phyloP scores from a whole-genome alignment of 2,888 invertebrate genomes.

The Plebejus anna region DNA sequence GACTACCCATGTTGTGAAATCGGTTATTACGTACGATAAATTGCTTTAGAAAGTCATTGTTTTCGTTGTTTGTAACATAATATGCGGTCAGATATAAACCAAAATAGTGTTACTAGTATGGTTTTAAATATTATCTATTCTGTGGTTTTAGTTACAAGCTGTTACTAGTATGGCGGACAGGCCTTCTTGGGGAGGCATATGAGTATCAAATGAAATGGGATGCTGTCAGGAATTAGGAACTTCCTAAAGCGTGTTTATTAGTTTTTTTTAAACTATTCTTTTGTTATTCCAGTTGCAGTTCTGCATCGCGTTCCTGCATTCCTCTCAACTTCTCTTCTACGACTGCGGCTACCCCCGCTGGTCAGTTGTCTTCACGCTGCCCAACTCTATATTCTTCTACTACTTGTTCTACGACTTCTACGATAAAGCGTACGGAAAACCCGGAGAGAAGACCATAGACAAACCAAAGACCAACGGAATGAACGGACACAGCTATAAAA shows the following conservation, averaged over 20 bases:
- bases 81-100: background rate
- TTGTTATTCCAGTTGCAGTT: slow-evolving; percentile 88
- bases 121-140: too few species aligned
- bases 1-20: background rate
- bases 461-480: slow-evolving; percentile 44
- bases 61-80: background rate
- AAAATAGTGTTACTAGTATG: background rate
- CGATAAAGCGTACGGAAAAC: slow-evolving; percentile 84
- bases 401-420: slow-evolving; percentile 96
- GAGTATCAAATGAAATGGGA: too few species aligned
- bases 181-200: too few species aligned
- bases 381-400: slow-evolving; percentile 96
- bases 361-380: slow-evolving; percentile 89
- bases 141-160: too few species aligned
- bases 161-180: too few species aligned
- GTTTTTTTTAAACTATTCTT: slow-evolving; percentile 25
- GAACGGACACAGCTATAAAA: slow-evolving; percentile 41
- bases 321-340: slow-evolving; percentile 89
- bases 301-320: slow-evolving; percentile 92
- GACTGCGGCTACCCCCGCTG: slow-evolving; percentile 94
- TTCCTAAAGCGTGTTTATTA: too few species aligned
- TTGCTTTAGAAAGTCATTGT: background rate
- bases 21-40: background rate
- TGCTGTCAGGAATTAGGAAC: too few species aligned
- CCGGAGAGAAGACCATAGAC: slow-evolving; percentile 49